phyloP scores from a whole-genome alignment of 2,888 invertebrate genomes.

The Epirrita christyi region DNA sequence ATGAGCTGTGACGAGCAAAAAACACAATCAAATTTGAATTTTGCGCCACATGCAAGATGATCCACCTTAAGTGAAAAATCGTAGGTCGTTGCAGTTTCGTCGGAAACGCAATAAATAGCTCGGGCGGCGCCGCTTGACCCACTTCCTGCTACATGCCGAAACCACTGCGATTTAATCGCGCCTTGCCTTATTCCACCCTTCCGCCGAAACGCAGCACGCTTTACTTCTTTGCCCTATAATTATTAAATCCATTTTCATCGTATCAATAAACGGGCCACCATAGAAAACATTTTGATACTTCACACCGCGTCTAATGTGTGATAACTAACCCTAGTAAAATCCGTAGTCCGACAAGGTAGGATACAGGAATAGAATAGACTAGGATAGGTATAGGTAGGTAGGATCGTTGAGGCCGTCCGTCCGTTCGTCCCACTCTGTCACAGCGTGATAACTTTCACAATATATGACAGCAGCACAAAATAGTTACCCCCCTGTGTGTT shows the following conservation, averaged over 20 bases:
- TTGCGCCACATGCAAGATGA: too few relatives aligned
- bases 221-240: constrained; percentile 75
- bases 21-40: too few relatives aligned
- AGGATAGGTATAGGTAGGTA: too few relatives aligned
- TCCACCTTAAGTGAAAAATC: constrained; percentile 44
- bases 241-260: constrained; percentile 76
- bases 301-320: constrained; percentile 13
- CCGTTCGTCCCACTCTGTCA: too few relatives aligned
- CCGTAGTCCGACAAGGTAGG: neutral
- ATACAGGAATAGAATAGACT: too few relatives aligned
- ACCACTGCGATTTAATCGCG: constrained; percentile 82
- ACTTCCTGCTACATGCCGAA: constrained; percentile 82
- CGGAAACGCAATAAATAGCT: constrained; percentile 81
- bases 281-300: constrained; percentile 40
- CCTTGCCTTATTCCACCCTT: constrained; percentile 73
- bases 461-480: too few relatives aligned
- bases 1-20: too few relatives aligned
- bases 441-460: too few relatives aligned
- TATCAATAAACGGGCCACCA: constrained; percentile 66
- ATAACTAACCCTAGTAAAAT: neutral
- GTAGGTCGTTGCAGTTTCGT: constrained; percentile 72
- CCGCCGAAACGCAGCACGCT: constrained; percentile 75
- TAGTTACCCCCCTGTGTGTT: too few relatives aligned
- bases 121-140: constrained; percentile 80
- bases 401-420: too few relatives aligned